A percentile compares a stretch with the other conserved stretches of the same genome.
Evolutionary conservation across 2,888 invertebrate genomes (phyloP).

Genomic region (Papilio protenor): DNA sequence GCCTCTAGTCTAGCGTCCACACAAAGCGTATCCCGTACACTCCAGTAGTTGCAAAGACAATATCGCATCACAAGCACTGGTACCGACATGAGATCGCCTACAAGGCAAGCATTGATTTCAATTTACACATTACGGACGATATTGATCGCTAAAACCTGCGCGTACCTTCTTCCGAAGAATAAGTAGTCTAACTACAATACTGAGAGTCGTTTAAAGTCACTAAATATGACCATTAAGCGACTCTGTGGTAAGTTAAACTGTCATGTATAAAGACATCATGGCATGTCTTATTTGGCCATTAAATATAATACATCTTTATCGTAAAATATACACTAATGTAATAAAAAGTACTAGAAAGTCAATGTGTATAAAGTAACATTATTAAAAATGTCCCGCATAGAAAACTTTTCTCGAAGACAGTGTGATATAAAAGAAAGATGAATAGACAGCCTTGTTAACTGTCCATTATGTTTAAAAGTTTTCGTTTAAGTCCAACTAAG

Average conservation of each 20-base stretch:
- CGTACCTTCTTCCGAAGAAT: too few relatives aligned
- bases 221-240: too few relatives aligned
- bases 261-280: too few relatives aligned
- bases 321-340: too few relatives aligned
- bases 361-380: background rate
- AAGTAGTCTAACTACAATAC: background rate
- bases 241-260: too few relatives aligned
- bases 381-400: constrained; percentile 23
- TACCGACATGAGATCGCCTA: background rate
- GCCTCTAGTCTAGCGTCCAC: background rate
- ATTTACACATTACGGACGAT: constrained; percentile 12
- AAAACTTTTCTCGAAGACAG: constrained; percentile 11
- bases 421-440: constrained; percentile 25
- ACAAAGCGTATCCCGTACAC: constrained; percentile 15
- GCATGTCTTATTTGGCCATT: too few relatives aligned
- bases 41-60: constrained; percentile 10
- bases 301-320: too few relatives aligned
- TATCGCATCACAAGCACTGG: constrained; percentile 5
- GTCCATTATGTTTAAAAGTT: constrained; percentile 44
- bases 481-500: constrained; percentile 42
- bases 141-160: background rate
- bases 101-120: constrained; percentile 25
- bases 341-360: background rate
- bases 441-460: constrained; percentile 38
- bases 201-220: background rate